These are phyloP conservation scores for Hylomyscus alleni DNA, from an alignment of 2,797 vertebrate genomes.

Conservation along the genomic window DNA sequence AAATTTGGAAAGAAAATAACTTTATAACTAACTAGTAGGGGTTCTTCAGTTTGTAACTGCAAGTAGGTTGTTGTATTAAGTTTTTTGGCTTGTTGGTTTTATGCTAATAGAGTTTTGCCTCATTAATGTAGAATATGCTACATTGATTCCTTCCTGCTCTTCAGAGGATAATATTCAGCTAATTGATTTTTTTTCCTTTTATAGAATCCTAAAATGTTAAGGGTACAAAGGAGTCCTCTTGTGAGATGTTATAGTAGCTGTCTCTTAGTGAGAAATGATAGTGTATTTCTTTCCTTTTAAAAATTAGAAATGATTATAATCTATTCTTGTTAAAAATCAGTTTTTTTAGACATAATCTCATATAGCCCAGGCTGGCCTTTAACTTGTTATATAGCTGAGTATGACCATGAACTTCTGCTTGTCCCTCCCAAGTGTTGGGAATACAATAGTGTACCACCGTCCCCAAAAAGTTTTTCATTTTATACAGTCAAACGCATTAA, in stretches of 20 bases:
- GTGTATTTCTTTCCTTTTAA: not conserved
- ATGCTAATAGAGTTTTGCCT: slow-evolving; percentile 58
- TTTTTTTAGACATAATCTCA: not conserved
- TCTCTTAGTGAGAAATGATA: slow-evolving; percentile 55
- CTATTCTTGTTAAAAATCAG: not conserved
- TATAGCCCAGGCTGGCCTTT: not conserved
- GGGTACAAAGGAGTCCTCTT: slow-evolving; percentile 47
- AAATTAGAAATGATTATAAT: not conserved
- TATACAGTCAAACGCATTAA: not conserved
- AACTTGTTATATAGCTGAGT: not conserved
- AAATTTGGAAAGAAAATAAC: slow-evolving; percentile 44
- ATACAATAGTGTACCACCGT: not conserved
- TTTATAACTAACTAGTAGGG: not conserved
- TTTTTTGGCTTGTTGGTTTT: slow-evolving; percentile 46
- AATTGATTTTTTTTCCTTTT: slow-evolving; percentile 63
- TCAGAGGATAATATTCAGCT: slow-evolving; percentile 25
- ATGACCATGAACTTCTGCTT: not conserved
- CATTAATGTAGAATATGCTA: slow-evolving; percentile 59
- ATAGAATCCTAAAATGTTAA: slow-evolving; percentile 65
- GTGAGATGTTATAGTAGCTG: slow-evolving; percentile 24
- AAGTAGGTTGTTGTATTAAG: not conserved
- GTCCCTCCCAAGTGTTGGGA: not conserved
- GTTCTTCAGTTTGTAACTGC: not conserved
- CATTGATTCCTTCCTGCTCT: slow-evolving; percentile 53
- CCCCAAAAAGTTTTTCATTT: not conserved